Percentiles rank a stretch among this genome's conserved stretches.
Conservation (phyloP, 2,797 vertebrate species). For the Enteromius anoplus region DNA sequence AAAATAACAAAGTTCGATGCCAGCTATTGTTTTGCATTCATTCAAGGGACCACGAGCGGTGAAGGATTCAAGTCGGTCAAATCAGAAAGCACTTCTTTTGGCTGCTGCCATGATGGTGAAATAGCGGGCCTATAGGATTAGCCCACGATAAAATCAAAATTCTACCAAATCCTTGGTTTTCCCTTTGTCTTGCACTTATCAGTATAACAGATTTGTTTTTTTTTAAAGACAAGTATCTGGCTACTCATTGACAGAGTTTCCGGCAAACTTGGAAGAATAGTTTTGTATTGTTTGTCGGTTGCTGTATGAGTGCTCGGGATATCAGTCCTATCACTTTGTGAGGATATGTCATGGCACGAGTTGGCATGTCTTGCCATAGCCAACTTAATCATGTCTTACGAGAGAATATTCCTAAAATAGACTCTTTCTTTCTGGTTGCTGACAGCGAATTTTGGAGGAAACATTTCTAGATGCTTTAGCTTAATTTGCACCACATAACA, state of each 20-base stretch:
- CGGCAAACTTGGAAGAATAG: conserved; percentile 39
- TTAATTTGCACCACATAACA: conserved; percentile 77
- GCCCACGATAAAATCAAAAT: conserved; percentile 48
- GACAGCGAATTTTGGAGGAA: neutral
- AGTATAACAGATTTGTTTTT: conserved; percentile 50
- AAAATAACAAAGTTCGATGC: conserved; percentile 58
- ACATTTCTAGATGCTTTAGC: conserved; percentile 42
- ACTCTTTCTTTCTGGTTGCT: neutral
- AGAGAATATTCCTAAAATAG: neutral
- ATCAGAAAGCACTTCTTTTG: conserved; percentile 8
- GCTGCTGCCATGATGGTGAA: conserved; percentile 1
- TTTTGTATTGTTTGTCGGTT: conserved; percentile 5
- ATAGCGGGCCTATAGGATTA: conserved; percentile 26
- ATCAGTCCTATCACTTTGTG: conserved; percentile 13
- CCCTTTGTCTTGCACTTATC: conserved; percentile 44
- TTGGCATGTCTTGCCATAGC: neutral
- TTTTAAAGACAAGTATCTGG: conserved; percentile 33
- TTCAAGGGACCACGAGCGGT: conserved; percentile 29
- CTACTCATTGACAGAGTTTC: conserved; percentile 27
- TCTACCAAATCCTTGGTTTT: conserved; percentile 33
- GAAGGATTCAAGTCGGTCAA: conserved; percentile 41
- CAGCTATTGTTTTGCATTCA: conserved; percentile 52
- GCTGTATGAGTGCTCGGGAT: conserved; percentile 26
- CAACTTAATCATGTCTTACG: conserved; percentile 15
- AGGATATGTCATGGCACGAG: conserved; percentile 25